Evolutionary conservation across 2,888 invertebrate species (phyloP), one percentile per base, ranked within the genome.

Genomic region (Deilephila elpenor): DNA sequence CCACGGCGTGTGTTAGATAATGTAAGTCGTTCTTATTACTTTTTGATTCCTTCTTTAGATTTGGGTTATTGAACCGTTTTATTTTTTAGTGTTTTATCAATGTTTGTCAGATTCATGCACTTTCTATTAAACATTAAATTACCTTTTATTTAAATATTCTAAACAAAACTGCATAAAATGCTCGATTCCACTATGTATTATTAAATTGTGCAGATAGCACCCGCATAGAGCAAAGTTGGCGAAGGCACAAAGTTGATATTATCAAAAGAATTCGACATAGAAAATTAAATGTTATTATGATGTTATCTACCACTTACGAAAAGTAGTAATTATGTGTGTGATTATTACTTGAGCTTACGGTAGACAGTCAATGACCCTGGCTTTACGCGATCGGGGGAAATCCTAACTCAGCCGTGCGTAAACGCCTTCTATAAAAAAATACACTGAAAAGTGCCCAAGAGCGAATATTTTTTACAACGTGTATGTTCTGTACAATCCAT

Each of bases 321-420:
- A 75, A 75, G 32, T 74, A 73, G 64, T 75, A 76, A 76, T 76
- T 74, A 74, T 70, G 44, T 74, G 75, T 77, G 73, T 74, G 76
- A 76, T 76, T 80, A 78, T 76, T 77, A 79, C 79, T 77, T 79
- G 76, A 80, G 79, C 75, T 78, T 76, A 78, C 72, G 32, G 76
- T 80, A 87, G 82, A 83, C 86, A 81, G 88, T 88, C 88, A 84
- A 80, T 85, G 88, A 89, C 88, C 88, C 79, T 78, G 75, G 74
- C 82, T 83, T 79, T 77, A 83, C 78, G 79, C 75, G 78, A 83
- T 81, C 82, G 79, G 81, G 86, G 86, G 83, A 87, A 88, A 85
- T 83, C 88, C 89, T 83, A 83, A 85, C 56, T 74, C 83, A 84
- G 73, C 86, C 84, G 83, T 86, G 87, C 87, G 83, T 80, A 83